A percentile compares a stretch with the other conserved stretches of the same genome.
Conservation (phyloP, 2,797 vertebrate genomes). For the Gymnothorax reevesii region DNA sequence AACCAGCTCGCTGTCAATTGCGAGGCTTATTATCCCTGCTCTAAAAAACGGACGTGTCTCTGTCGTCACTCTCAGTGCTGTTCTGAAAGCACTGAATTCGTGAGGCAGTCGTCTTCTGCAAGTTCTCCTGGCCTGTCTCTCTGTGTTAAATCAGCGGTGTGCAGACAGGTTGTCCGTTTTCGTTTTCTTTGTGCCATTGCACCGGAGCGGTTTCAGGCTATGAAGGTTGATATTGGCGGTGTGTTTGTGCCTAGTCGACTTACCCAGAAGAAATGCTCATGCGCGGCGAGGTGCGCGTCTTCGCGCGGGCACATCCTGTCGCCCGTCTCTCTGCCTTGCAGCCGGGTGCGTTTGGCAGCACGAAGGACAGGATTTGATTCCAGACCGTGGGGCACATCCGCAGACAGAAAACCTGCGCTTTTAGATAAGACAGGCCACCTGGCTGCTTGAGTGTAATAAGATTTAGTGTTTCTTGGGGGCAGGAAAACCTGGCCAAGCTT, state of each 20-base stretch:
- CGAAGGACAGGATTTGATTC: background rate
- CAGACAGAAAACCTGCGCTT: background rate
- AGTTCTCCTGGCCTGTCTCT: background rate
- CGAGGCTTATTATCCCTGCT: background rate
- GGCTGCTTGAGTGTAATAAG: background rate
- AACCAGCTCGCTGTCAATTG: background rate
- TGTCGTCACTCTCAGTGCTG: background rate
- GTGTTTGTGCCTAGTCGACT: background rate
- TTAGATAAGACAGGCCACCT: background rate
- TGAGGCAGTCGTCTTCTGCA: background rate
- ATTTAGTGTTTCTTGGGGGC: background rate
- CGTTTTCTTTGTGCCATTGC: background rate
- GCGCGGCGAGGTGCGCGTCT: too few species aligned
- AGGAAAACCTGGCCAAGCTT: background rate
- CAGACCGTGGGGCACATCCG: background rate
- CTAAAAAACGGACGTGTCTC: background rate
- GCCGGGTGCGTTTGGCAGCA: background rate
- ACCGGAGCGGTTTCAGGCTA: background rate
- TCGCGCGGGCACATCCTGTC: background rate
- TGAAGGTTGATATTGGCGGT: background rate
- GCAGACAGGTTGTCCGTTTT: background rate
- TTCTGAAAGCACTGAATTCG: background rate
- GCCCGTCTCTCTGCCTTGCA: background rate
- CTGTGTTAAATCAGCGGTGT: background rate
- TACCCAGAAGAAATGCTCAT: background rate